phyloP scores from a whole-genome alignment of 2,888 invertebrate genomes.

The Altica lythri region DNA sequence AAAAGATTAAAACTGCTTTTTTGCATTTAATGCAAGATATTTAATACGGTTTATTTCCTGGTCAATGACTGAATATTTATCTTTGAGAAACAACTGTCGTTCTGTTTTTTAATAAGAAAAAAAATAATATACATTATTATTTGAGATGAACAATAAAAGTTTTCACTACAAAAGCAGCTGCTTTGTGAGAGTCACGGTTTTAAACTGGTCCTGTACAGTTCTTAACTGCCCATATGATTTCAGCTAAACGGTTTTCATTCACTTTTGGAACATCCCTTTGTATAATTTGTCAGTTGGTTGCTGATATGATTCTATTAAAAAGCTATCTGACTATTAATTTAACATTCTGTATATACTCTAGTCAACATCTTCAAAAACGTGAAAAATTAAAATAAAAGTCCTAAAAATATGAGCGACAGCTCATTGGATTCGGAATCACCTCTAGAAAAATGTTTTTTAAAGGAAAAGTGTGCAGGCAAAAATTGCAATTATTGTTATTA shows the following conservation, averaged over 20 bases:
- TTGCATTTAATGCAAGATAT: too few relatives aligned
- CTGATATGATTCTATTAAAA: background rate
- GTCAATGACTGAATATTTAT: background rate
- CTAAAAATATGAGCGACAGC: too few relatives aligned
- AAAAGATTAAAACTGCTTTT: too few relatives aligned
- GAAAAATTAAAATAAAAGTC: too few relatives aligned
- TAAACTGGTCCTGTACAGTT: slow-evolving; percentile 6
- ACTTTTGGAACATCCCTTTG: slow-evolving; percentile 1
- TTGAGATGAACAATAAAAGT: slow-evolving; percentile 16
- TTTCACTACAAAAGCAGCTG: slow-evolving; percentile 8
- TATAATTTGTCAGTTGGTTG: slow-evolving; percentile 7
- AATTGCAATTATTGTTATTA: too few relatives aligned
- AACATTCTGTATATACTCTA: too few relatives aligned
- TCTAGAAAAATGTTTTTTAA: too few relatives aligned
- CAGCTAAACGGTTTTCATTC: slow-evolving; percentile 16
- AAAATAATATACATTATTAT: slow-evolving; percentile 3
- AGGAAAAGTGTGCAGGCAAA: too few relatives aligned
- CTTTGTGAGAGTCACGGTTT: slow-evolving; percentile 3
- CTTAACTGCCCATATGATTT: slow-evolving; percentile 6
- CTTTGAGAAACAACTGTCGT: slow-evolving; percentile 5
- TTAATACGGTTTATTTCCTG: slow-evolving; percentile 3
- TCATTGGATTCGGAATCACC: too few relatives aligned
- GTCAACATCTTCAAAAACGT: too few relatives aligned
- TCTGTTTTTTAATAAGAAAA: slow-evolving; percentile 6
- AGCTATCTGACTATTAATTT: too few relatives aligned